A percentile compares a stretch with the other conserved stretches of the same genome.
phyloP scores from a whole-genome alignment of 2,888 invertebrate genomes.

The Seladonia tumulorum region DNA sequence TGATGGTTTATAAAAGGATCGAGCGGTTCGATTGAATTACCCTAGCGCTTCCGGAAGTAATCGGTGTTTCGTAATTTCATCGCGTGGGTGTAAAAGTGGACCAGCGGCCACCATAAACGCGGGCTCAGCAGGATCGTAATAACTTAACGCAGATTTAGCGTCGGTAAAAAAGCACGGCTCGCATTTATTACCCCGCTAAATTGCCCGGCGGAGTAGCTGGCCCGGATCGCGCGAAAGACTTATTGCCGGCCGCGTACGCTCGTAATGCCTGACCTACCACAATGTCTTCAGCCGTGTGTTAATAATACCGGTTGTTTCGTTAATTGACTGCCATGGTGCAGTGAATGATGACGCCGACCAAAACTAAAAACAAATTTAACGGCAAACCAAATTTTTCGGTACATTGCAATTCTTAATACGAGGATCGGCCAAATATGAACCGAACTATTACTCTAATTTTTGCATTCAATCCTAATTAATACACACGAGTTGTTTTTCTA shows the following conservation, averaged over 20 bases:
- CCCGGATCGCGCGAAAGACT: slow-evolving; percentile 52
- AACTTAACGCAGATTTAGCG: slow-evolving; percentile 76
- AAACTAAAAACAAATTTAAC: not conserved
- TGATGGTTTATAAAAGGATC: not conserved
- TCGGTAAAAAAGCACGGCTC: slow-evolving; percentile 63
- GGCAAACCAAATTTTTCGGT: not conserved
- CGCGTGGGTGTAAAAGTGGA: slow-evolving; percentile 52
- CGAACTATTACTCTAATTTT: not conserved
- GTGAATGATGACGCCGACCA: not conserved
- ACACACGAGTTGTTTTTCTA: not conserved
- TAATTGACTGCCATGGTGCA: slow-evolving; percentile 24
- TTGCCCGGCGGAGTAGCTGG: slow-evolving; percentile 55
- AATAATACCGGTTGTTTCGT: slow-evolving; percentile 47
- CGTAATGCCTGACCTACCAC: slow-evolving; percentile 41
- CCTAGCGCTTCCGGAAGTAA: slow-evolving; percentile 37
- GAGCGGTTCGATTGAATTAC: not conserved
- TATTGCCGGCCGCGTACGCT: slow-evolving; percentile 53
- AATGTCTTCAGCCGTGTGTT: slow-evolving; percentile 37
- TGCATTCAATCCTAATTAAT: no score
- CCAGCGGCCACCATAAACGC: slow-evolving; percentile 63
- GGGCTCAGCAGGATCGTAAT: slow-evolving; percentile 66
- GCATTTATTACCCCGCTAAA: slow-evolving; percentile 72
- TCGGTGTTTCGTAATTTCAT: slow-evolving; percentile 60
- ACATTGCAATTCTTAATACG: not conserved
- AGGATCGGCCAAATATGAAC: not conserved